These are phyloP conservation scores for Sorex fumeus DNA, from an alignment of 2,113 vertebrate genomes.

Conservation along the genomic window DNA sequence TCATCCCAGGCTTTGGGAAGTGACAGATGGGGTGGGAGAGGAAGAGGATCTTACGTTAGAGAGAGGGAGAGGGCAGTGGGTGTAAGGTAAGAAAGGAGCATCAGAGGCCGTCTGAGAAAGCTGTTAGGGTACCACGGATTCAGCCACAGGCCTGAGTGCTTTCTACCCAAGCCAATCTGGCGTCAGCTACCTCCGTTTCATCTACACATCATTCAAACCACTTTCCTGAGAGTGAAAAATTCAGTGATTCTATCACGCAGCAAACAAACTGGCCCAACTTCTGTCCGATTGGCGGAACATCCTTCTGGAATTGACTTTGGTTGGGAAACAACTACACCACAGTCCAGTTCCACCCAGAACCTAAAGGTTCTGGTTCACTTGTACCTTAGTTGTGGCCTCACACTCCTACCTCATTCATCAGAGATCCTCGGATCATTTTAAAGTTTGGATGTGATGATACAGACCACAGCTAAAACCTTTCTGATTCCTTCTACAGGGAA, in stretches of 20 bases:
- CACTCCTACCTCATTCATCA: not conserved
- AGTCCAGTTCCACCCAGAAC: not conserved
- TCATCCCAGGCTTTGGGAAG: not conserved
- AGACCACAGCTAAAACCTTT: not conserved
- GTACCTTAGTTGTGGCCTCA: not conserved
- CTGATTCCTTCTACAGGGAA: not conserved
- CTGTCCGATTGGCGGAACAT: not conserved
- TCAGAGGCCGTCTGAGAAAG: not conserved
- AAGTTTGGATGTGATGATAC: not conserved
- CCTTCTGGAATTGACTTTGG: not conserved
- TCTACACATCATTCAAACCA: not conserved
- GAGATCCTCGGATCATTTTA: not conserved
- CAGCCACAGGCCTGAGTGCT: not conserved
- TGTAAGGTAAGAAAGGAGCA: not conserved
- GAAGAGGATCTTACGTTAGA: not conserved
- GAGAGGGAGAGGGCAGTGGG: not conserved
- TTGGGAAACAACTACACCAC: not conserved
- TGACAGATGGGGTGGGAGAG: not conserved
- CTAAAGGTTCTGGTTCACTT: not conserved
- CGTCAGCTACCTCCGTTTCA: not conserved
- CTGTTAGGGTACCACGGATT: not conserved
- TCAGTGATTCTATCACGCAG: not conserved
- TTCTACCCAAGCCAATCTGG: not conserved
- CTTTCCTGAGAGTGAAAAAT: conserved; percentile 10
- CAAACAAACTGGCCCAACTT: not conserved